Conservation (phyloP, 2,113 vertebrate species). For the Sylvia atricapilla region DNA sequence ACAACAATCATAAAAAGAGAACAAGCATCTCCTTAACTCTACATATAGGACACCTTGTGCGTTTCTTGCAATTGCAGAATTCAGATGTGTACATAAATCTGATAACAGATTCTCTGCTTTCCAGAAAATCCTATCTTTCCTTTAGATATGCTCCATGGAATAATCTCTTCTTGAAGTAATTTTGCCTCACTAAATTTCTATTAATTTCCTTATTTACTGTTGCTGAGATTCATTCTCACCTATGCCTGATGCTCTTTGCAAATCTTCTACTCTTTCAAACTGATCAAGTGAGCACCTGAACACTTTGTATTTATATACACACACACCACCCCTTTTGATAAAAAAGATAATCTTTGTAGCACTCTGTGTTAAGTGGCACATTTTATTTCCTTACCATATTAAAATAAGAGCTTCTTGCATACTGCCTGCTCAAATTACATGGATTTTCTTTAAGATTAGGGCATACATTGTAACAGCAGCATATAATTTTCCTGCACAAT, state of each 20-base stretch:
- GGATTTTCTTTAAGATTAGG: constrained; percentile 66
- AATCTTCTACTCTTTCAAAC: neutral
- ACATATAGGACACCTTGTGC: neutral
- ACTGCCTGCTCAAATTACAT: constrained; percentile 57
- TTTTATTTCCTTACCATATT: constrained; percentile 33
- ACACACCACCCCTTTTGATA: neutral
- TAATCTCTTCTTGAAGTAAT: neutral
- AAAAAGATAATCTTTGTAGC: constrained; percentile 19
- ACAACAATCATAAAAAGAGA: neutral
- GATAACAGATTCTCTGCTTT: neutral
- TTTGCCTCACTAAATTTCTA: constrained; percentile 19
- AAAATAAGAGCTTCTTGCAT: constrained; percentile 27
- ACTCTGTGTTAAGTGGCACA: constrained; percentile 28
- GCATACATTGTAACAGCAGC: constrained; percentile 56
- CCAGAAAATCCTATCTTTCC: neutral
- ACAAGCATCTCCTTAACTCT: neutral
- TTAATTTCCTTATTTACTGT: neutral
- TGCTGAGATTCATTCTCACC: neutral
- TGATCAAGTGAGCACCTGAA: constrained; percentile 14
- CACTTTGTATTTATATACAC: neutral
- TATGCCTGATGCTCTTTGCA: neutral
- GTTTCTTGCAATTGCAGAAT: neutral
- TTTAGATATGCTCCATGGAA: neutral
- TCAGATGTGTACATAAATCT: neutral
- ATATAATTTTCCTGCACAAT: constrained; percentile 69